Base-by-base conservation (phyloP, 2,888 invertebrate genomes). In the Carabus problematicus region DNA sequence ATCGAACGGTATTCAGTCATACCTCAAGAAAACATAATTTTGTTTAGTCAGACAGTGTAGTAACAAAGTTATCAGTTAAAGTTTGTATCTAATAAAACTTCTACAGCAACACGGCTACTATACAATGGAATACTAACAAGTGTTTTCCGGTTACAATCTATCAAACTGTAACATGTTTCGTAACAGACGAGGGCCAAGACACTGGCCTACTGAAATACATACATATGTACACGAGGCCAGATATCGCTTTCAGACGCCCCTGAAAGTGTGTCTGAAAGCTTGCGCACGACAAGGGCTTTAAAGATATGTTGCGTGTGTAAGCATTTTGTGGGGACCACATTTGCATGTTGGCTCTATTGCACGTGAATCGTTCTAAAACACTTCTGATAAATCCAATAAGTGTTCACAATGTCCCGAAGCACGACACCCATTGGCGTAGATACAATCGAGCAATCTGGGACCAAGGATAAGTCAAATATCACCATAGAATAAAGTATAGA, bases 371-470 rank as follows among this genome's bases (percentile, higher is more conserved):
- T 52, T 11, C 52, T 52, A 52, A 18, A 52, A 52, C 52, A 52
- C 52, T 52, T 56, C 52, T 40, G 59, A 66, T 66, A 66, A 66
- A 66, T 66, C 58, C 66, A 66, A 66, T 66, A 66, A 66, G 66
- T 66, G 59, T 59, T 49, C 40, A 58, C 40, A 66, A 39, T 58
- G 49, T 9, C 16, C 49, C 39, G 8, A 8, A 58, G 18, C 66
- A 66, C 66, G 66, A 16, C 29, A 47, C 7, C 45, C 64, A 55
- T 40, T 29, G 64, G 45, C 64, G 58, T 43, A 29, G 29, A 29
- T 29, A n/a, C 54, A n/a, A 11, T 52, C 19, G 8, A 11, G 52
- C 4, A 4, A 18, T 52, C 3, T 9, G 18, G 16, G 52, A 29
- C 3, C 29, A 29, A 29, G n/a, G n/a, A n/a, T n/a, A n/a, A 29